These are phyloP conservation scores for Ptiloglossa arizonensis DNA, from an alignment of 1,140 invertebrate genomes.

Conservation along the genomic window DNA sequence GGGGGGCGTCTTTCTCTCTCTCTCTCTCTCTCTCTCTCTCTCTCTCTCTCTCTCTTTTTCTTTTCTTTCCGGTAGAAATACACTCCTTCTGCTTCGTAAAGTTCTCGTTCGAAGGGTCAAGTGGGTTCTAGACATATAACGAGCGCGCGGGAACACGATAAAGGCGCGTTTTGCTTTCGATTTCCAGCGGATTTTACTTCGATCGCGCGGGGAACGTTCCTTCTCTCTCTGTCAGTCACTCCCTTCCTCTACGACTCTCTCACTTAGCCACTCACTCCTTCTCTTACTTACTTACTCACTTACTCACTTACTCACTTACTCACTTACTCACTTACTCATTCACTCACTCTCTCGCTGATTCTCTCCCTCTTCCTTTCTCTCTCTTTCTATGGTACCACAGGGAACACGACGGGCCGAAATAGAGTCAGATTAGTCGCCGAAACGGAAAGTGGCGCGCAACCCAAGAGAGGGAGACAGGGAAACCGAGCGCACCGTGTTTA, in stretches of 20 bases:
- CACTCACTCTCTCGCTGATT: too few species aligned
- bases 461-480: not conserved
- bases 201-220: too few species aligned
- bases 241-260: too few species aligned
- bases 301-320: too few species aligned
- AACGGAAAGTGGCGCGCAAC: not conserved
- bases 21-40: too few species aligned
- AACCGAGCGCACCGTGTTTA: slow-evolving; percentile 10
- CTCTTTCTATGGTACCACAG: slow-evolving; percentile 11
- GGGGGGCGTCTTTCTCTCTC: too few species aligned
- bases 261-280: too few species aligned
- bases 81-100: slow-evolving; percentile 4
- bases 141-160: not conserved
- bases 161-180: slow-evolving; percentile 20
- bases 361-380: too few species aligned
- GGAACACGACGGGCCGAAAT: not conserved
- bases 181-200: slow-evolving; percentile 10
- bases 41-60: not conserved
- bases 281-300: too few species aligned
- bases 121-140: slow-evolving; percentile 11
- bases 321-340: too few species aligned
- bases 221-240: too few species aligned
- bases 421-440: slow-evolving; percentile 7
- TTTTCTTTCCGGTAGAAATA: not conserved
- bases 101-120: slow-evolving; percentile 30